Base-by-base conservation (phyloP, 1,140 invertebrate genomes). In the Drosophila ambigua region DNA sequence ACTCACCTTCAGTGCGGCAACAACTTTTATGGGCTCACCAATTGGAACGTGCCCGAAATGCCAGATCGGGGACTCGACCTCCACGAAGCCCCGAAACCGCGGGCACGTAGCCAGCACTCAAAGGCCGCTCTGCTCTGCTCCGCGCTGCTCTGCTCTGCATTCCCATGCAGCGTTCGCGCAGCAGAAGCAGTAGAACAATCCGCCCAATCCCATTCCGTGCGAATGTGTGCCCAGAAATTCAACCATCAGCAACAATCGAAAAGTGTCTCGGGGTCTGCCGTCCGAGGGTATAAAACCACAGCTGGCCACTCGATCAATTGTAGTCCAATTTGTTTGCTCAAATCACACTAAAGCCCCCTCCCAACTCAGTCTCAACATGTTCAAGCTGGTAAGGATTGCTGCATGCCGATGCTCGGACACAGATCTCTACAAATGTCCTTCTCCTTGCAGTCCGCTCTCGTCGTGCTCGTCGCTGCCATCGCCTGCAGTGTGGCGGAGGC, bases 381-480 rank as follows among this genome's bases (percentile, higher is more conserved):
- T 90, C 79, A 91, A 92, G 82, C 80, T 83, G 87, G 91, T 92
- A 58, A 44, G 54, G 35, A 39, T 4, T 13, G 11, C 4, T 41
- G 35, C 23, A 6, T 13, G 13, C 48, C 2, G 6, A 41, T 62
- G 15, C 13, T 13, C 11, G 4, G 11, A 13, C 11, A 5, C 11
- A 13, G 11, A 39, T 13, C 35, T 11, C 35, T 4, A 13, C 4
- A 4, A 39, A 2, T 4, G 1, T 39, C 11, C 2, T 15, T 15
- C 20, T 54, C 1, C 4, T 68, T 79, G 11, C 59, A 84, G 88
- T 89, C 63, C 20, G 71, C 91, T 58, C 28, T 85, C 55, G 63
- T 92, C 68, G 80, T 85, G 31, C 85, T 91, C 16, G 88, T 73
- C 69, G 77, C 91, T 45, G 85, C 91, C 28, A 75, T 73, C 72